Evolutionary conservation across 2,113 vertebrate genomes (phyloP).

Genomic region (Odontophorus gujanensis): DNA sequence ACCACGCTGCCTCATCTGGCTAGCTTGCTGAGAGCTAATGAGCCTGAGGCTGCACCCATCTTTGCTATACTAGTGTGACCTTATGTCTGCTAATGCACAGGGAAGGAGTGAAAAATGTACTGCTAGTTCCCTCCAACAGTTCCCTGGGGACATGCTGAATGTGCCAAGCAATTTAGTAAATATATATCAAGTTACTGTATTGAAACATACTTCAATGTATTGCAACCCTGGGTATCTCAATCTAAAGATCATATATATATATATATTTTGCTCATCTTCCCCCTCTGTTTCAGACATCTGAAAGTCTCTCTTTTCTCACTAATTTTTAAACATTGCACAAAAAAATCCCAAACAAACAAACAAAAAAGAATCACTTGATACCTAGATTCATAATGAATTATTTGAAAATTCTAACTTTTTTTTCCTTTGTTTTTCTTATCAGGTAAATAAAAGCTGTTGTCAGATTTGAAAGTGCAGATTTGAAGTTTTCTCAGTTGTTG

Average conservation of each 20-base stretch:
- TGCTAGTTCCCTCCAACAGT: conserved; percentile 66
- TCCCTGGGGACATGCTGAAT: conserved; percentile 71
- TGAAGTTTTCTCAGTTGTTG: neutral
- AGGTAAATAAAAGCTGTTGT: neutral
- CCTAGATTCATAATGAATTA: neutral
- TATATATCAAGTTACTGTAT: conserved; percentile 77
- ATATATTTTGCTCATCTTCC: conserved; percentile 35
- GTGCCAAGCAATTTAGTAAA: conserved; percentile 82
- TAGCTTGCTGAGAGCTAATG: conserved; percentile 85
- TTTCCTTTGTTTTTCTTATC: neutral
- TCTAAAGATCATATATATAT: conserved; percentile 58
- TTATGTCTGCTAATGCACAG: conserved; percentile 81
- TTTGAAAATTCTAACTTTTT: neutral
- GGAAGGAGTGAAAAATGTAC: conserved; percentile 79
- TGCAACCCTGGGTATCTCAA: conserved; percentile 65
- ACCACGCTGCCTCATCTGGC: conserved; percentile 80
- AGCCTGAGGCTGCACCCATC: conserved; percentile 82
- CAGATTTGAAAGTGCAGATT: neutral
- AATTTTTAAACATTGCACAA: conserved; percentile 13
- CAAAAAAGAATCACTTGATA: neutral
- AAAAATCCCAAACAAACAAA: neutral
- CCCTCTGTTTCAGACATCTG: neutral
- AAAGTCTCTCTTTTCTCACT: neutral
- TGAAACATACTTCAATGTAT: conserved; percentile 70
- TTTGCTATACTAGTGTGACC: conserved; percentile 81